Evolutionary conservation across 1,140 invertebrate species (phyloP).

Genomic region (Calosoma granatense): DNA sequence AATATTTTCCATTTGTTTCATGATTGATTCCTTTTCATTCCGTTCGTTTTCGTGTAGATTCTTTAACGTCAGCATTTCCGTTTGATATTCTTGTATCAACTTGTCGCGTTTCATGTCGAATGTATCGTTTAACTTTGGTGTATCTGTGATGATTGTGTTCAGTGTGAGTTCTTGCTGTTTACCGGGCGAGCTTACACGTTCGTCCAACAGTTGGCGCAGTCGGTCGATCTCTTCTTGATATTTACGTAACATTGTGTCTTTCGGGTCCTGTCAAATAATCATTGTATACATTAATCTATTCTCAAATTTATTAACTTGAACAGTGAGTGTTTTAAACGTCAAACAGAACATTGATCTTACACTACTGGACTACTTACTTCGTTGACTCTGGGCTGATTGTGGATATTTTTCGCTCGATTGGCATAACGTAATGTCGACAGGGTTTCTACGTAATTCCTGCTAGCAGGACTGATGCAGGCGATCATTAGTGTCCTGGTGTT

Average conservation of each 20-base stretch:
- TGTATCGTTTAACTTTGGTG: constrained; percentile 6
- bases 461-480: constrained; percentile 81
- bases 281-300: too few species aligned
- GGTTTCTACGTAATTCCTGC: constrained; percentile 86
- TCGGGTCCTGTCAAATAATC: constrained; percentile 54
- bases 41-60: constrained; percentile 37
- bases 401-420: constrained; percentile 86
- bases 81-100: constrained; percentile 34
- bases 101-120: constrained; percentile 30
- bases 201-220: constrained; percentile 56
- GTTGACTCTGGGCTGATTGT: constrained; percentile 87
- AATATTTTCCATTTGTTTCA: constrained; percentile 36
- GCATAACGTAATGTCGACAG: constrained; percentile 80
- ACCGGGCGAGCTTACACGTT: constrained; percentile 20
- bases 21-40: constrained; percentile 35
- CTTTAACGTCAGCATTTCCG: constrained; percentile 37
- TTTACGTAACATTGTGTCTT: constrained; percentile 77
- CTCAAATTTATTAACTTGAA: too few species aligned
- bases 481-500: constrained; percentile 94
- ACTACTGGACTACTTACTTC: constrained; percentile 42
- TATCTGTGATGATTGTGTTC: constrained; percentile 13
- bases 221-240: constrained; percentile 81
- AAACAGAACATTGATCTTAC: too few species aligned
- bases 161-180: constrained; percentile 15
- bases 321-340: too few species aligned